Conservation (phyloP, 2,888 invertebrate genomes). For the Caprella mutica region DNA sequence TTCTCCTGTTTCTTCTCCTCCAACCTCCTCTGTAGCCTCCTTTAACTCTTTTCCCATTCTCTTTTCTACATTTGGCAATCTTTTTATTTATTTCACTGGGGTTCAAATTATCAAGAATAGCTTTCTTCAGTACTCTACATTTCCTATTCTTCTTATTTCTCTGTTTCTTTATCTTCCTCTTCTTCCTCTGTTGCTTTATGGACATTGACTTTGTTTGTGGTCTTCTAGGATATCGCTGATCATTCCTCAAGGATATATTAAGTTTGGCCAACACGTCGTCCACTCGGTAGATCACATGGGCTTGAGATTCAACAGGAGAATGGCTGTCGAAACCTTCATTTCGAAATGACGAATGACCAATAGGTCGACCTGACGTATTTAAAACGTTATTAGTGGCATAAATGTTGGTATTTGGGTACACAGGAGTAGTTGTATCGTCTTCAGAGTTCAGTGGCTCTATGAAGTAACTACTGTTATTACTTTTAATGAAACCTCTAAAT, state of each 20-base stretch:
- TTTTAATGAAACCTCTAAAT: constrained; percentile 28
- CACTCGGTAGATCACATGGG: constrained; percentile 27
- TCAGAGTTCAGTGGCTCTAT: constrained; percentile 21
- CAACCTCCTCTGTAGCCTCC: neutral
- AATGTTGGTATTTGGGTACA: too few species aligned
- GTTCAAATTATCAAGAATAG: too few species aligned
- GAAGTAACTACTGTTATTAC: constrained; percentile 26
- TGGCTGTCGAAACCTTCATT: too few species aligned
- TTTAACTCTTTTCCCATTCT: neutral
- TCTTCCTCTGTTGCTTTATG: neutral
- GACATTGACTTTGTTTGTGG: neutral
- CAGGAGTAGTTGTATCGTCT: too few species aligned
- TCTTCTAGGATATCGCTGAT: too few species aligned
- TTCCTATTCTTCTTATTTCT: too few species aligned
- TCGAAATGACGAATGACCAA: too few species aligned
- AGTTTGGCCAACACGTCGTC: constrained; percentile 17
- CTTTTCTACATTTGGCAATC: too few species aligned
- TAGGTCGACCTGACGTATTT: too few species aligned
- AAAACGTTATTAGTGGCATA: too few species aligned
- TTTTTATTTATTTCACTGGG: too few species aligned
- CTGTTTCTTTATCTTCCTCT: constrained; percentile 1
- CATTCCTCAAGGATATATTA: constrained; percentile 25
- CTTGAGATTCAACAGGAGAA: constrained; percentile 2
- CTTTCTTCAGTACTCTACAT: too few species aligned
- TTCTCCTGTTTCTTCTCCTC: neutral